Percentiles rank a stretch among this genome's conserved stretches.
Evolutionary conservation across 2,113 vertebrate genomes (phyloP).

Genomic region (Butastur rufipennis): DNA sequence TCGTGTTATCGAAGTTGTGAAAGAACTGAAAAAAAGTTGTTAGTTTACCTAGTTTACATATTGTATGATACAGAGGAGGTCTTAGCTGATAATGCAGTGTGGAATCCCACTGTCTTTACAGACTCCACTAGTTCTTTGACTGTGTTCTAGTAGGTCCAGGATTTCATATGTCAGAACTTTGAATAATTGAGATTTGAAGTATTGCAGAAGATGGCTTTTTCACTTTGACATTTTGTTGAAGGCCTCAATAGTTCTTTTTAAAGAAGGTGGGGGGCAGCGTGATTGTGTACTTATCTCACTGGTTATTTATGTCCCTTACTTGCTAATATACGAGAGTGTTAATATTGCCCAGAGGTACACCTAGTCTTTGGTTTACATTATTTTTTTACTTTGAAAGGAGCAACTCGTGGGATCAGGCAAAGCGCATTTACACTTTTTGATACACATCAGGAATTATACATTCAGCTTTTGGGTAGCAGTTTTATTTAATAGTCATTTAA

Average conservation of each 20-base stretch:
- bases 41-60: no score
- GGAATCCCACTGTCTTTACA: neutral
- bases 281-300: neutral
- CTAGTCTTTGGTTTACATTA: neutral
- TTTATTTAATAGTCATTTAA: neutral
- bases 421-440: neutral
- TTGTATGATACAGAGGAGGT: neutral
- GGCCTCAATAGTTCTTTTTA: neutral
- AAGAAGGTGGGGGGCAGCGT: neutral
- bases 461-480: neutral
- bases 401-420: neutral
- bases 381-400: neutral
- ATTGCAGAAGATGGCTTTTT: neutral
- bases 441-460: neutral
- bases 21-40: no score
- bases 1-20: no score
- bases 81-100: rapidly evolving
- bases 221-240: neutral
- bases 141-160: neutral
- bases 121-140: rapidly evolving
- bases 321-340: neutral
- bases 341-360: neutral
- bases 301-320: neutral
- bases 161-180: neutral
- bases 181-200: neutral